A percentile compares a stretch with the other conserved stretches of the same genome.
Evolutionary conservation across 2,113 vertebrate genomes (phyloP).

Genomic region (Aspiorhynchus laticeps): DNA sequence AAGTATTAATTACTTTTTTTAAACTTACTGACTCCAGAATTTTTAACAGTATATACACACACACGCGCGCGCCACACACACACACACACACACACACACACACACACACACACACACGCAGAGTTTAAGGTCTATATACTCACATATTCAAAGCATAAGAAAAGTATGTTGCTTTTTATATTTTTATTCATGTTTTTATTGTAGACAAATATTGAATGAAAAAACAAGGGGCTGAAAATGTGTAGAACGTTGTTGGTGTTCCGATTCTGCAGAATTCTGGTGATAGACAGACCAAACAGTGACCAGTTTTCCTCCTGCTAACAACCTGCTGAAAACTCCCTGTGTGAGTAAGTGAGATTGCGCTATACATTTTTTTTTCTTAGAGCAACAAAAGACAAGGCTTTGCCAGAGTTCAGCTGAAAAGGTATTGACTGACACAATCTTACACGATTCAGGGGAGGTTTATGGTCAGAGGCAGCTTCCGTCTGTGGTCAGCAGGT

Average conservation of each 20-base stretch:
- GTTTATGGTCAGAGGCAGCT: conserved; percentile 24
- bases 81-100: too few species aligned
- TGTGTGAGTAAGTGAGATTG: neutral
- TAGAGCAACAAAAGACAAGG: conserved; percentile 49
- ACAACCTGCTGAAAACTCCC: neutral
- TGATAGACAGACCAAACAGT: neutral
- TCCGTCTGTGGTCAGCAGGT: conserved; percentile 18
- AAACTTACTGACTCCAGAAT: neutral
- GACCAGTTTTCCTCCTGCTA: neutral
- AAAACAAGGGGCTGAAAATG: neutral
- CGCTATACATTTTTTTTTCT: neutral
- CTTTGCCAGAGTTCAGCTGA: conserved; percentile 56
- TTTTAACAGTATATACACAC: too few species aligned
- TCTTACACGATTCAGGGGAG: conserved; percentile 57
- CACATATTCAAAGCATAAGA: neutral
- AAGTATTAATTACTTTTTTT: neutral
- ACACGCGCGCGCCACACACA: too few species aligned
- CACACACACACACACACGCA: neutral
- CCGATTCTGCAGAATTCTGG: neutral
- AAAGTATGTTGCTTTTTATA: neutral
- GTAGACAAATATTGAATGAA: neutral
- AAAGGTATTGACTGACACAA: conserved; percentile 64
- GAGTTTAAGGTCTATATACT: neutral
- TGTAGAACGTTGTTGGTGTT: neutral
- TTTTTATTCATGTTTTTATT: neutral